Conservation (phyloP, 2,113 vertebrate genomes). For the Mesoclemmys tuberculata region DNA sequence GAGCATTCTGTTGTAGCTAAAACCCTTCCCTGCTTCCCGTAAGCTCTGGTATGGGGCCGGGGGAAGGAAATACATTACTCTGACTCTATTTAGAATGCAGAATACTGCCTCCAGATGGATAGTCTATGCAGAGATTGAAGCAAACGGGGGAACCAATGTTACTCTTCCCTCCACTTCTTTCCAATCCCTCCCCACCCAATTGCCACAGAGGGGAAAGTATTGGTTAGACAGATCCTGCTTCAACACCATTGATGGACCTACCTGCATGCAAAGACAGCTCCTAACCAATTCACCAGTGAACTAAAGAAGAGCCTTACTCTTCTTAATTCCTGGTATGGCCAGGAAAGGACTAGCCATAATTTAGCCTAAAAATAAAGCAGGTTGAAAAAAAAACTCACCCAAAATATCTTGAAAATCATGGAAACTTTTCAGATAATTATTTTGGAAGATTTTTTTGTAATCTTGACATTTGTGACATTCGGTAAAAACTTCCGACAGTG, state of each 20-base stretch:
- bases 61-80: not conserved
- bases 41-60: too few relatives aligned
- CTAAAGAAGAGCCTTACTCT: not conserved
- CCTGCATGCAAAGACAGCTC: not conserved
- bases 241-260: not conserved
- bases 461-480: too few relatives aligned
- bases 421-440: too few relatives aligned
- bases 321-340: not conserved
- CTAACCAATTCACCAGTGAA: not conserved
- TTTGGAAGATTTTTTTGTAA: not conserved
- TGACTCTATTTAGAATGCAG: not conserved
- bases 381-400: too few relatives aligned
- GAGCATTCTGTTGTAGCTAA: not conserved
- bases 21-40: not conserved
- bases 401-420: too few relatives aligned
- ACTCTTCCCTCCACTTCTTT: not conserved
- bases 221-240: not conserved
- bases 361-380: not conserved
- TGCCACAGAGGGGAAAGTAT: not conserved
- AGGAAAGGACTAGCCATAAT: not conserved
- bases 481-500: too few relatives aligned
- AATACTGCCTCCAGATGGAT: fast-evolving
- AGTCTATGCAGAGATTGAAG: not conserved
- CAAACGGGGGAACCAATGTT: not conserved
- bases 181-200: not conserved